These are phyloP conservation scores for Acridotheres tristis DNA, from an alignment of 2,797 vertebrate genomes.

Conservation along the genomic window DNA sequence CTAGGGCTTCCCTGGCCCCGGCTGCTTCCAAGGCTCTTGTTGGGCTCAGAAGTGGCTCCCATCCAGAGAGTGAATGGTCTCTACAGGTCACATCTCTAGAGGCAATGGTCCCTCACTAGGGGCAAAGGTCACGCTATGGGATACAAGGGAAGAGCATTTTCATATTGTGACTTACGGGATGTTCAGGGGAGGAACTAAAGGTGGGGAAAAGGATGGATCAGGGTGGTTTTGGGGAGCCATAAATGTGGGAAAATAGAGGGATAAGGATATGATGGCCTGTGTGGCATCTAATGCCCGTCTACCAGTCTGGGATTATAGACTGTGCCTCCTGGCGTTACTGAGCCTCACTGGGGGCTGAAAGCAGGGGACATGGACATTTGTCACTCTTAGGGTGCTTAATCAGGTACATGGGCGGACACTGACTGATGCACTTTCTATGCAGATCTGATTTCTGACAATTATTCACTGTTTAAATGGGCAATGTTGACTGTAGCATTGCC, in stretches of 20 bases:
- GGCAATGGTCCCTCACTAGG: background rate
- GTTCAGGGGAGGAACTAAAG: background rate
- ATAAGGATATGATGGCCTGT: background rate
- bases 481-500: background rate
- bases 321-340: background rate
- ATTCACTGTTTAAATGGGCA: background rate
- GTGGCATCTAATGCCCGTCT: background rate
- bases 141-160: background rate
- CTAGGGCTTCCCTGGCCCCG: fast-evolving
- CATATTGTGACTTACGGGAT: background rate
- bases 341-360: background rate
- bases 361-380: background rate
- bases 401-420: too few species aligned
- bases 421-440: background rate
- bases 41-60: background rate
- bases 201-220: background rate
- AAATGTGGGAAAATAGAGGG: background rate
- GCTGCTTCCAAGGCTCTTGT: background rate
- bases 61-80: too few species aligned
- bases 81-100: background rate
- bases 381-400: background rate
- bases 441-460: background rate
- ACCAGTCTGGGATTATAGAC: background rate
- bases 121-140: fast-evolving
- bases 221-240: background rate